Evolutionary conservation across 2,113 vertebrate species (phyloP).

Genomic region (Chionomys nivalis): DNA sequence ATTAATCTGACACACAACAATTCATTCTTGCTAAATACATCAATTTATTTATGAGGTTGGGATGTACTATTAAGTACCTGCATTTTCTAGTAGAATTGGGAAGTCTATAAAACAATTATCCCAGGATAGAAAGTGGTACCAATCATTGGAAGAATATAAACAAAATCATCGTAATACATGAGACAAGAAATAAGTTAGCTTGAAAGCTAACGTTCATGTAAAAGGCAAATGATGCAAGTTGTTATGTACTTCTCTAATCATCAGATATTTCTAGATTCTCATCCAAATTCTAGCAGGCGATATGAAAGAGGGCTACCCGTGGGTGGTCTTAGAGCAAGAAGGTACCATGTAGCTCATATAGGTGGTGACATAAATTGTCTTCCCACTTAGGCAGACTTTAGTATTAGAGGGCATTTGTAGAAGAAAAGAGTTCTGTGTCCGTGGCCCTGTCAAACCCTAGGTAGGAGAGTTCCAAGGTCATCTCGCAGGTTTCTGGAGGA

Average conservation of each 20-base stretch:
- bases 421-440: neutral
- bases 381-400: neutral
- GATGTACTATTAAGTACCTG: neutral
- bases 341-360: neutral
- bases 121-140: conserved; percentile 18
- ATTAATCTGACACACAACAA: neutral
- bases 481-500: neutral
- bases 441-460: neutral
- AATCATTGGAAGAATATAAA: conserved; percentile 30
- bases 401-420: neutral
- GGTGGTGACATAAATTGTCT: neutral
- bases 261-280: neutral
- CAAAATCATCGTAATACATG: neutral
- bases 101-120: conserved; percentile 37
- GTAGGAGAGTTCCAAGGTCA: neutral
- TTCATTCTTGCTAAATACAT: conserved; percentile 7
- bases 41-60: neutral
- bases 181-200: neutral
- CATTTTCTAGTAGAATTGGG: neutral
- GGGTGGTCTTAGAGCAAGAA: neutral
- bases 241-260: neutral
- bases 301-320: neutral
- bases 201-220: neutral
- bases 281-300: neutral
- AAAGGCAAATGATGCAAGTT: neutral